Base-by-base conservation (phyloP, 2,797 vertebrate genomes). In the Ibycter americanus region DNA sequence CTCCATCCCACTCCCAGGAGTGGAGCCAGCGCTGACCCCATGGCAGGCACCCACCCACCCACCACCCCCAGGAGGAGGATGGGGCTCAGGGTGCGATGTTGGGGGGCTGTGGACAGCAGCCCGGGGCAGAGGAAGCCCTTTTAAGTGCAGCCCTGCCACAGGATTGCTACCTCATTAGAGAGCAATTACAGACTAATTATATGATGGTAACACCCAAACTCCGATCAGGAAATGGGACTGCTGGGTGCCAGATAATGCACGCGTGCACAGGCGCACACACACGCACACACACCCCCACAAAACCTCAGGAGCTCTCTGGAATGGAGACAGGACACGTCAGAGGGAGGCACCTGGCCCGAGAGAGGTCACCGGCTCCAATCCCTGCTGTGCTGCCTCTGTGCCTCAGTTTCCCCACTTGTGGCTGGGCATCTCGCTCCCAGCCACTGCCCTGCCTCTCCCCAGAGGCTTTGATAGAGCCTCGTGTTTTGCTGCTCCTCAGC, bases 111-210 rank as follows among this genome's bases (percentile, higher is more conserved):
- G 15, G 17, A 59, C 11, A 61, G 29, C 21, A 8, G 27, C 72
- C n/a, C 2, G 4, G 32, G 56, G n/a, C 12, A 2, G 49, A 61
- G 71, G 56, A 88, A 85, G 29, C 27, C 44, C 72, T 88, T 26
- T 8, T 32, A 32, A 71, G 58, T 31, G 29, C 66, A 47, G 71
- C 12, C 84, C 59, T 2, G 7, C 93, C 89, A 2, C 91, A 83
- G 90, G 90, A 83, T 71, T 46, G 79, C 58, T 44, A 51, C 85
- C 85, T 96, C 87, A 54, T 95, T 94, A 94, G 13, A 34, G 90
- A 90, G 93, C 68, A 95, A 97, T 97, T 96, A 94, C 31, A 12
- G 83, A 36, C 72, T 94, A 88, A 96, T 97, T 96, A 92, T 4
- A 17, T 0, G 42, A 18, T 8, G 83, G 93, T 31, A 78, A 93